phyloP scores from a whole-genome alignment of 2,113 vertebrate genomes.

The Pterocles gutturalis region DNA sequence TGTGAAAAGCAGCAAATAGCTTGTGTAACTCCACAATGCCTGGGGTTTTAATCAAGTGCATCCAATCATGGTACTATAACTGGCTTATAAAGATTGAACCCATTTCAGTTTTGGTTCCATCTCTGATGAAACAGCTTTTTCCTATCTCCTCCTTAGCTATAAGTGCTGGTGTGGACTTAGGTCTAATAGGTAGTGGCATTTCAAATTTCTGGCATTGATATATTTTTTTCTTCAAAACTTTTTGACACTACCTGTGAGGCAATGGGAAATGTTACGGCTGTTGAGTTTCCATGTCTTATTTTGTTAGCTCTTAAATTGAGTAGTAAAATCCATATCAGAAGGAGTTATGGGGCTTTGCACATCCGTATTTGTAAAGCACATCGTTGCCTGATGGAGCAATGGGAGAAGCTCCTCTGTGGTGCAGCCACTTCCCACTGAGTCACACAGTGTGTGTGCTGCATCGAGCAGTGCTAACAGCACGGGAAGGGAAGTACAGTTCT shows the following conservation, averaged over 20 bases:
- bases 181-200: not conserved
- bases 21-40: not conserved
- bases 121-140: not conserved
- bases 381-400: not conserved
- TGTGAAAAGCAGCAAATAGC: not conserved
- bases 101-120: not conserved
- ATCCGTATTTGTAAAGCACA: not conserved
- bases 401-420: not conserved
- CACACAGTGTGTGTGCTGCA: accelerated
- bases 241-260: not conserved
- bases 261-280: not conserved
- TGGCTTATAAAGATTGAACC: not conserved
- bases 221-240: not conserved
- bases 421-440: accelerated
- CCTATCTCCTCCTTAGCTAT: not conserved
- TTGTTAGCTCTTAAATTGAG: not conserved
- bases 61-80: not conserved
- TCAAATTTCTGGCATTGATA: not conserved
- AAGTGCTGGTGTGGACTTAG: not conserved
- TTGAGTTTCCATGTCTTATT: not conserved
- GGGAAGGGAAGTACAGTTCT: not conserved
- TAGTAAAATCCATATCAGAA: not conserved
- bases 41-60: not conserved
- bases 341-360: not conserved
- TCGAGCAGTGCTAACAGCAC: accelerated